Percentiles rank a stretch among this genome's conserved stretches.
These are phyloP conservation scores for Trinectes maculatus DNA, from an alignment of 2,113 vertebrate genomes.

Conservation along the genomic window DNA sequence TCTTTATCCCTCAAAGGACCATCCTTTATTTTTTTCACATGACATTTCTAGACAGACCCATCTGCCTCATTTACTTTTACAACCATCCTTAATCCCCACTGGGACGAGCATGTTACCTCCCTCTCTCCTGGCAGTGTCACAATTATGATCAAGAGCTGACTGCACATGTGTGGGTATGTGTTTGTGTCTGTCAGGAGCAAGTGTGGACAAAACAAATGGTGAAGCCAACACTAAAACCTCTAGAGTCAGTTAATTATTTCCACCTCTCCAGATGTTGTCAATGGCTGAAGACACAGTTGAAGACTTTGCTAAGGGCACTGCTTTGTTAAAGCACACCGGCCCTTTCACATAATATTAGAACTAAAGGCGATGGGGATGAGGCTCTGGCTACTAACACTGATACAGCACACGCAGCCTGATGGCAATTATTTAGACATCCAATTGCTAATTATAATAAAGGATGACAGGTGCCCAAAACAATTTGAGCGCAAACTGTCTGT, in stretches of 20 bases:
- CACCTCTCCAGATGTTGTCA: conserved; percentile 60
- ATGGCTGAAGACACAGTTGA: conserved; percentile 52
- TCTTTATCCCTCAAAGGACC: conserved; percentile 56
- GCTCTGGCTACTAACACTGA: conserved; percentile 56
- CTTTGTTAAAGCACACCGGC: conserved; percentile 47
- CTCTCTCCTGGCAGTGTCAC: conserved; percentile 59
- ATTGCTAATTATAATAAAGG: conserved; percentile 79
- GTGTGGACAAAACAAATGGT: conserved; percentile 69
- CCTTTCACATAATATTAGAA: conserved; percentile 67
- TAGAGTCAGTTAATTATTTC: conserved; percentile 69
- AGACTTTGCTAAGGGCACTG: conserved; percentile 58
- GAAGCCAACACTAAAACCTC: conserved; percentile 59
- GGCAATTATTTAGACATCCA: conserved; percentile 79
- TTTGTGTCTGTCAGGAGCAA: conserved; percentile 19
- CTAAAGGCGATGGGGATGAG: conserved; percentile 46
- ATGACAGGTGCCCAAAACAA: conserved; percentile 80
- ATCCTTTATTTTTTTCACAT: conserved; percentile 27
- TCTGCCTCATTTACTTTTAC: conserved; percentile 74
- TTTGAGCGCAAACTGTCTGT: conserved; percentile 69
- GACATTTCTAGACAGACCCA: conserved; percentile 50
- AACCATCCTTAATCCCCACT: conserved; percentile 52
- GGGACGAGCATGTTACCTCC: conserved; percentile 59
- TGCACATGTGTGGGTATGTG: conserved; percentile 17
- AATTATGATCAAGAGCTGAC: conserved; percentile 64
- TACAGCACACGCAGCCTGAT: conserved; percentile 66